Percentiles rank a stretch among this genome's conserved stretches.
These are phyloP conservation scores for Cynocephalus volans DNA, from an alignment of 2,113 vertebrate genomes.

Conservation along the genomic window DNA sequence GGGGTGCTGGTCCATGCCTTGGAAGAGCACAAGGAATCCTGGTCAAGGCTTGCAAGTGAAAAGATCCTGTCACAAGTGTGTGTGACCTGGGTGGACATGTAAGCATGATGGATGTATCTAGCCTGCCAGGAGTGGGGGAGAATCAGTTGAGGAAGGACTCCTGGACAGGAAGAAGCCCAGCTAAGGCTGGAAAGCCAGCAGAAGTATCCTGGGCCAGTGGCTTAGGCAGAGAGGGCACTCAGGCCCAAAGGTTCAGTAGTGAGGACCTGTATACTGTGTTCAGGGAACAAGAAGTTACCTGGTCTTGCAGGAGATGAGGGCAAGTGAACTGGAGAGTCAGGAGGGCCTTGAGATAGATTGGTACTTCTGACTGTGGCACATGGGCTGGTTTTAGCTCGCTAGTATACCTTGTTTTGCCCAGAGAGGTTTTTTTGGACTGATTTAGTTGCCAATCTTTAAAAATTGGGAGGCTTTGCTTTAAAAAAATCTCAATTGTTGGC, in stretches of 20 bases:
- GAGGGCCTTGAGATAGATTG: background rate
- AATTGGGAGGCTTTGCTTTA: background rate
- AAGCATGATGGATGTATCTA: background rate
- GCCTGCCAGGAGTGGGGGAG: background rate
- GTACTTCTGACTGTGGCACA: too few species aligned
- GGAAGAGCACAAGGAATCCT: background rate
- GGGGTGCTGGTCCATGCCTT: background rate
- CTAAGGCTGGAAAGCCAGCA: background rate
- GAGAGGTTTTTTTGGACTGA: background rate
- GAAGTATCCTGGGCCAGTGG: background rate
- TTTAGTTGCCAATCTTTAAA: constrained; percentile 30
- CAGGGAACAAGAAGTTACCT: background rate
- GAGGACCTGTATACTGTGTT: background rate
- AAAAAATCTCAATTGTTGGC: background rate
- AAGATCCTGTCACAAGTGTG: background rate
- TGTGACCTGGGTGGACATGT: background rate
- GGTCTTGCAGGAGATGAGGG: background rate
- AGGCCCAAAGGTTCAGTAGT: background rate
- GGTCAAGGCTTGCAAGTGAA: background rate
- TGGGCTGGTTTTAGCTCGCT: background rate
- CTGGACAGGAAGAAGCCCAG: background rate
- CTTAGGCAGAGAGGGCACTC: background rate
- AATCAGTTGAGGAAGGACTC: background rate
- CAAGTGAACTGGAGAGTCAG: background rate
- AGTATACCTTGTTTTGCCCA: background rate